Base-by-base conservation (phyloP, 2,888 invertebrate species). In the Blera fallax region DNA sequence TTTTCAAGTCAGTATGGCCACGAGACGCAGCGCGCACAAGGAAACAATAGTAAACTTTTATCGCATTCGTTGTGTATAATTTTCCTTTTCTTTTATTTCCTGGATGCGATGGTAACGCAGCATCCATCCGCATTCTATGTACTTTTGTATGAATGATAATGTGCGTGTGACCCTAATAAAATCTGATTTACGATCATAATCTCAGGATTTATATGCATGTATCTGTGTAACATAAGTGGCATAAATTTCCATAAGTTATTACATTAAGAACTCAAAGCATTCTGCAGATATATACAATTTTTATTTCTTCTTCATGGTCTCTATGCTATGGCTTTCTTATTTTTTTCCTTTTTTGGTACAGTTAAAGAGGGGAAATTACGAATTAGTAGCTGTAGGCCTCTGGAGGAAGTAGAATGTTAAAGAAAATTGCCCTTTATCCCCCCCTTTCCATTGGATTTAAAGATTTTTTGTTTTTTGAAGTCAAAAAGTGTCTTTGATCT, bases 211-310 rank as follows among this genome's bases (percentile, higher is more conserved):
- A 83, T 79, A 62, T 45, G 62, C 67, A 69, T 79, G 62, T 73
- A 67, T 79, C 79, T 79, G 73, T 84, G 69, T 50, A 62, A 64
- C 73, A 69, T 64, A 78, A 74, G 69, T 69, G 69, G 58, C 79
- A 84, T 84, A 84, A 74, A 84, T 84, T 84, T 79, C 69, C 79
- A 79, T 79, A 79, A 84, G 73, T 84, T 79, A 84, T 84, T 79
- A 79, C 83, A 79, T 74, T 84, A 79, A 84, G 64, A 69, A 48
- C 79, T 84, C 73, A 69, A 74, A 64, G 79, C 34, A 43, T 52
- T 58, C 48, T 29, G 37, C 24, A 34, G 37, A 52, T 29, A 43
- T 29, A 11, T 34, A 16, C 18, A 16, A 24, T 50, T 50, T 78
- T 72, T 72, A 78, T 72, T 78, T 58, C 32, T 50, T 67, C 52